Base-by-base conservation (phyloP, 2,113 vertebrate genomes). In the Lampris megalopsis region DNA sequence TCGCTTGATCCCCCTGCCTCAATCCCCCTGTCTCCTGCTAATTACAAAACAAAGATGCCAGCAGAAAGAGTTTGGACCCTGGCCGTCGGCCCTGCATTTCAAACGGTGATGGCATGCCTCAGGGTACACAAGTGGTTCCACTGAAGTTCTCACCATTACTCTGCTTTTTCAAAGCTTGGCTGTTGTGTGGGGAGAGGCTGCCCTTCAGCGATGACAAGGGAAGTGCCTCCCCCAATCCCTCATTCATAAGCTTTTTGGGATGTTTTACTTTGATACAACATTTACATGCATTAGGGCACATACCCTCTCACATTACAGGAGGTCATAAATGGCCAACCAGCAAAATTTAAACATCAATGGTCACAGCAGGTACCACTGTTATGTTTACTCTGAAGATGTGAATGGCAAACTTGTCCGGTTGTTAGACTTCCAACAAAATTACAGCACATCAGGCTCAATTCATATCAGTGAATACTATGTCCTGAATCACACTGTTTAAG, bases 11-110 rank as follows among this genome's bases (percentile, higher is more conserved):
- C 10, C 1, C 65, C 47, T 59, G 61, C 58, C 54, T 80, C 60
- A 0, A 10, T 63, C 62, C 47, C 63, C 37, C 58, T 73, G 47
- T 65, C 61, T 71, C 48, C 53, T 63, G 54, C 59, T 78, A 88
- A 88, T 88, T 79, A 79, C 24, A 81, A 81, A 63, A 78, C 69
- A 81, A 61, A 86, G 70, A 79, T 88, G 68, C 57, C 84, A 72
- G 69, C 66, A 81, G 58, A 61, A 78, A 24, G 63, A 64, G 59
- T 80, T 84, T 72, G 76, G 69, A 66, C 64, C 61, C 59, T 80
- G 77, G 82, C 71, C 66, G 5, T 41, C 2, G n/a, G 66, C 57
- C 56, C 47, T 43, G 49, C 71, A 80, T 83, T 87, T 82, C 63
- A 81, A 71, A 80, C 48, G 59, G 63, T 73, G 74, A 61, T 80